phyloP scores from a whole-genome alignment of 2,113 vertebrate species.

The Percopsis transmontana region DNA sequence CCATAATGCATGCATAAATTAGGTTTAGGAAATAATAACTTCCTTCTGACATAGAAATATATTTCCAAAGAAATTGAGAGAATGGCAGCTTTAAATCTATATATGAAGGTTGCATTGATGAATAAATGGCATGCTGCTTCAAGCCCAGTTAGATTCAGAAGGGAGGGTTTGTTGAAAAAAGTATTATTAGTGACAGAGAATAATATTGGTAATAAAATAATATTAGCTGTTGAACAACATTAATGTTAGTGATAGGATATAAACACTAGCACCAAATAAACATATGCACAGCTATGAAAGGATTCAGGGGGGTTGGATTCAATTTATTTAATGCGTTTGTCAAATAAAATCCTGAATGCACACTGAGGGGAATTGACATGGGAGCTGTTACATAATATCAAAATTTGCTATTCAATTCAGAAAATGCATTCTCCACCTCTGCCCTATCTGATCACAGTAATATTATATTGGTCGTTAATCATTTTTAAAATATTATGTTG shows the following conservation, averaged over 20 bases:
- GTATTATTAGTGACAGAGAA: neutral
- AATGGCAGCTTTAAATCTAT: constrained; percentile 24
- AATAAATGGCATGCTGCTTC: neutral
- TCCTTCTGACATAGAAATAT: constrained; percentile 37
- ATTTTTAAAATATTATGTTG: no score
- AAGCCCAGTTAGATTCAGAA: constrained; percentile 4
- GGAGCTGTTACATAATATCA: constrained; percentile 19
- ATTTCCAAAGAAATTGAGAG: constrained; percentile 29
- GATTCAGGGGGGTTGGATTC: constrained; percentile 4
- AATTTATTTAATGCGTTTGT: constrained; percentile 39
- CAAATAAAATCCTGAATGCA: constrained; percentile 8
- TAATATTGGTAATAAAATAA: neutral
- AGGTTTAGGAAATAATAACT: constrained; percentile 46
- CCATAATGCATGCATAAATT: constrained; percentile 30
- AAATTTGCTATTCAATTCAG: no score
- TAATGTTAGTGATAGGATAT: neutral
- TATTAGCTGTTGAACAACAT: neutral
- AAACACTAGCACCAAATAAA: neutral
- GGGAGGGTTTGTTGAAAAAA: constrained; percentile 1
- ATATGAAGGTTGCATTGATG: constrained; percentile 18
- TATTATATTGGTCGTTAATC: no score
- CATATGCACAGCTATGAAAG: no score
- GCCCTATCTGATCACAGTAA: no score
- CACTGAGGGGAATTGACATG: constrained; percentile 24
- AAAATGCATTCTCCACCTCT: no score